These are phyloP conservation scores for Gymnodraco acuticeps DNA, from an alignment of 2,797 vertebrate species.

Conservation along the genomic window DNA sequence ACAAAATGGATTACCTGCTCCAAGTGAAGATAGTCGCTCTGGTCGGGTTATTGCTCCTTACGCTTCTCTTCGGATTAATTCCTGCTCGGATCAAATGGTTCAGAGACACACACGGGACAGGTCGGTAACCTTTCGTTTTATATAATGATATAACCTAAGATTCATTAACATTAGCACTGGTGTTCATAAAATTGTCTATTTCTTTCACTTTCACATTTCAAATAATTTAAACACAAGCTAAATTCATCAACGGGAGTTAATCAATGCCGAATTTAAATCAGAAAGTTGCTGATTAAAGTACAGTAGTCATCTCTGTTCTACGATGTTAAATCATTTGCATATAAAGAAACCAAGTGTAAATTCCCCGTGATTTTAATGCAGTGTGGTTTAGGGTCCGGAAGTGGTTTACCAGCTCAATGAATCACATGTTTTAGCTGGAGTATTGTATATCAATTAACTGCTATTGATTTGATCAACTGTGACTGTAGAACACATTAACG, in stretches of 20 bases:
- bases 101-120: conserved; percentile 79
- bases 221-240: background rate
- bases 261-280: conserved; percentile 6
- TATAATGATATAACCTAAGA: background rate
- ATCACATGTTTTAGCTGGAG: conserved; percentile 33
- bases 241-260: background rate
- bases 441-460: background rate
- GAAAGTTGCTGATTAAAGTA: accelerated
- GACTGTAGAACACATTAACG: background rate
- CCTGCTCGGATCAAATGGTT: conserved; percentile 86
- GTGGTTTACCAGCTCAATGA: background rate
- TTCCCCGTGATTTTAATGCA: background rate
- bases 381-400: background rate
- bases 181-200: background rate
- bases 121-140: conserved; percentile 57
- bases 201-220: background rate
- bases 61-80: conserved; percentile 84
- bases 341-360: background rate
- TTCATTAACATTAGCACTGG: background rate
- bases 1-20: conserved; percentile 84
- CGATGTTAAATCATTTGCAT: accelerated
- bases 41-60: conserved; percentile 81
- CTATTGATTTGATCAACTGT: conserved; percentile 20
- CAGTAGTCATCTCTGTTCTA: background rate
- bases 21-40: conserved; percentile 85